Percentiles rank a stretch among this genome's conserved stretches.
Evolutionary conservation across 1,140 invertebrate species (phyloP).

Genomic region (Lepidurus couesii): DNA sequence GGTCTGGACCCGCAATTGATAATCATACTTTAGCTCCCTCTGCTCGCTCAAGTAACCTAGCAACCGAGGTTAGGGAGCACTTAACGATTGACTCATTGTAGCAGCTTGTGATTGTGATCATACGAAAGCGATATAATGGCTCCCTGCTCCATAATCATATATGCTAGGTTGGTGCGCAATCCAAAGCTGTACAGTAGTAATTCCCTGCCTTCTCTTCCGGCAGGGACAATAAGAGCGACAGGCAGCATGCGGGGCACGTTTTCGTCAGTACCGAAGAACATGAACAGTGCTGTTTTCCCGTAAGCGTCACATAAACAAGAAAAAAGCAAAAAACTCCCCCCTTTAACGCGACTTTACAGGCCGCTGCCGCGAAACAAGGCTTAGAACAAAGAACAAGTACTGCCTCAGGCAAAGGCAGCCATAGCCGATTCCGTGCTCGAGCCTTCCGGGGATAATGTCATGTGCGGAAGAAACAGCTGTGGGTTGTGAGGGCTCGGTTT

Average conservation of each 20-base stretch:
- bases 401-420: background rate
- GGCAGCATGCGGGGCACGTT: background rate
- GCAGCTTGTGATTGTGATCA: conserved; percentile 1
- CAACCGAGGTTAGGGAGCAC: background rate
- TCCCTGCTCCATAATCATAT: background rate
- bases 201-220: background rate
- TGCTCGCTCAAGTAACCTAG: background rate
- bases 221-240: background rate
- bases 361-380: background rate
- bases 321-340: background rate
- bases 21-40: background rate
- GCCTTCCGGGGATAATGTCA: background rate
- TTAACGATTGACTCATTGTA: background rate
- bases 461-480: conserved; percentile 2
- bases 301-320: conserved; percentile 3
- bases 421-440: background rate
- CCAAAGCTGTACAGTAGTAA: background rate
- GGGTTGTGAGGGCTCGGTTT: background rate
- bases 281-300: background rate
- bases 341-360: background rate
- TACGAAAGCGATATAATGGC: background rate
- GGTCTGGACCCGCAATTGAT: background rate
- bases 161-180: background rate
- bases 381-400: background rate
- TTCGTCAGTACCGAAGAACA: background rate